These are phyloP conservation scores for Fabriciana adippe DNA, from an alignment of 2,888 invertebrate species.

Conservation along the genomic window DNA sequence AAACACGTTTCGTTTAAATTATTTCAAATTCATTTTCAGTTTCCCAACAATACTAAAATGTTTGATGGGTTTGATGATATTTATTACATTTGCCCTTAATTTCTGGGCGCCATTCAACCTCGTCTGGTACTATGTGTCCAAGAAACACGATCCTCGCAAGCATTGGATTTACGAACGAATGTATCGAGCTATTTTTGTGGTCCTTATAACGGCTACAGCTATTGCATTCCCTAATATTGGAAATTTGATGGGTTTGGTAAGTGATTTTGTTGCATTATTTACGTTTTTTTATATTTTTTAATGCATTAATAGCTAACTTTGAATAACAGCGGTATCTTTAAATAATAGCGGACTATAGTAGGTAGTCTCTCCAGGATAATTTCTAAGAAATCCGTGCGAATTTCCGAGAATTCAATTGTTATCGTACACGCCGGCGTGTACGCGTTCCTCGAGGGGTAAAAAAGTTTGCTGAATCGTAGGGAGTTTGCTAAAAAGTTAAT, in stretches of 20 bases:
- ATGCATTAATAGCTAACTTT: too few relatives aligned
- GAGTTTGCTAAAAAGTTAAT: too few relatives aligned
- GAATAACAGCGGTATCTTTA: too few relatives aligned
- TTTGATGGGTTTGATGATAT: conserved; percentile 74
- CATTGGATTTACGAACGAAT: conserved; percentile 73
- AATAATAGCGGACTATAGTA: too few relatives aligned
- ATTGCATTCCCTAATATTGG: conserved; percentile 73
- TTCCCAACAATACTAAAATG: conserved; percentile 68
- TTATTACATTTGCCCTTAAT: conserved; percentile 71
- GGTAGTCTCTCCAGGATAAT: too few relatives aligned
- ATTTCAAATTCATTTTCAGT: conserved; percentile 47
- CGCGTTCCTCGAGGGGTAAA: too few relatives aligned
- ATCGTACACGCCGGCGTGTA: too few relatives aligned
- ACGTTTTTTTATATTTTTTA: not conserved
- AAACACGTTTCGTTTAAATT: not conserved
- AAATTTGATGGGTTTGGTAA: conserved; percentile 73
- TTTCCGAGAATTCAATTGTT: too few relatives aligned
- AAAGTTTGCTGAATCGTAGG: too few relatives aligned
- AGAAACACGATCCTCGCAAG: conserved; percentile 56
- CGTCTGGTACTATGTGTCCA: conserved; percentile 69
- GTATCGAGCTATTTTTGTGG: conserved; percentile 60
- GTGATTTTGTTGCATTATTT: conserved; percentile 29
- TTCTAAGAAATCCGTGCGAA: too few relatives aligned
- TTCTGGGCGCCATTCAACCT: conserved; percentile 77
- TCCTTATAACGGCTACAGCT: conserved; percentile 62